A percentile compares a stretch with the other conserved stretches of the same genome.
phyloP scores from a whole-genome alignment of 2,113 vertebrate species.

The Peromyscus californicus region DNA sequence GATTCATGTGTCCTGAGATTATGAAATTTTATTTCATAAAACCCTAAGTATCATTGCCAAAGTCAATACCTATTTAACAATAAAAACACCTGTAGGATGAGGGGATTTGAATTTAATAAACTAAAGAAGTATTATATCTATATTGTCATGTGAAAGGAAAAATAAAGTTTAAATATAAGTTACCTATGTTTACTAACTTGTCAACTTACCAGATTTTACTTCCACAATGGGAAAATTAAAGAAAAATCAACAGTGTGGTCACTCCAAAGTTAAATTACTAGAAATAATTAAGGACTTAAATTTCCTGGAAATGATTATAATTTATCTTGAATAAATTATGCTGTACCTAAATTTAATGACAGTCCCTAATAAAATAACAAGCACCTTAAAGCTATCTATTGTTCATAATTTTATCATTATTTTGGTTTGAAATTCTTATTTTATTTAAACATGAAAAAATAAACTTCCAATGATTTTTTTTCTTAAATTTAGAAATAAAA shows the following conservation, averaged over 20 bases:
- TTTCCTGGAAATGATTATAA: constrained; percentile 5
- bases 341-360: neutral
- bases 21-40: neutral
- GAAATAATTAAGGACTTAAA: constrained; percentile 8
- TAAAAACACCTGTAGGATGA: neutral
- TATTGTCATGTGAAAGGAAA: neutral
- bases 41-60: neutral
- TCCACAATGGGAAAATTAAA: neutral
- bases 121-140: neutral
- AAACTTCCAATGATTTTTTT: neutral
- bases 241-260: neutral
- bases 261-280: neutral
- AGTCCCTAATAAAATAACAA: neutral
- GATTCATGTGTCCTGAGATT: neutral
- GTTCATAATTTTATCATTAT: constrained; percentile 12
- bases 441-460: neutral
- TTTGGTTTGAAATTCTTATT: constrained; percentile 53
- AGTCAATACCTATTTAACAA: neutral
- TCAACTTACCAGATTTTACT: neutral
- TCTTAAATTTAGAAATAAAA: neutral
- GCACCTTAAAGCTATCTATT: neutral
- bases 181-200: neutral
- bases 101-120: neutral
- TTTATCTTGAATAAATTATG: constrained; percentile 37
- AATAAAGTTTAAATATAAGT: constrained; percentile 14